Evolutionary conservation across 2,888 invertebrate genomes (phyloP).

Genomic region (Dione juno): DNA sequence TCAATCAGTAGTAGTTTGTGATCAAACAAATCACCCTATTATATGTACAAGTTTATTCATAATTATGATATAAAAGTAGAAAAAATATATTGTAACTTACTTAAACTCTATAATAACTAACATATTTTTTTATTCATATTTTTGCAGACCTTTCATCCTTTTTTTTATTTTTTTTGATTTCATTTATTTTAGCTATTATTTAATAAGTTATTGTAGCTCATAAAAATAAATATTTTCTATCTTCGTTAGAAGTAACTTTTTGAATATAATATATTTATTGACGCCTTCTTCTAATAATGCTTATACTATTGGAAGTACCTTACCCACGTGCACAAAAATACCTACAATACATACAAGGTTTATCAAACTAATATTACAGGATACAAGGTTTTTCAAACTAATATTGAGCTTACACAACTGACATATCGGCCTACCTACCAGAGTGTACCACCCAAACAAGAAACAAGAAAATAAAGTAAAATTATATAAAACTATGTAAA

Average conservation of each 20-base stretch:
- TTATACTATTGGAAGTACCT: neutral
- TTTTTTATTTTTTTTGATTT: conserved; percentile 10
- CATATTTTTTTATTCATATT: conserved; percentile 13
- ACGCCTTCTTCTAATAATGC: too few relatives aligned
- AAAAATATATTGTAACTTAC: conserved; percentile 20
- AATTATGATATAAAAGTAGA: conserved; percentile 2
- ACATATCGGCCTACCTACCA: too few relatives aligned
- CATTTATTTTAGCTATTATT: conserved; percentile 20
- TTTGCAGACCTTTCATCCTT: neutral
- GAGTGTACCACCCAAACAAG: neutral
- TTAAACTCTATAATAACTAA: conserved; percentile 19
- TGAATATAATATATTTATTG: too few relatives aligned
- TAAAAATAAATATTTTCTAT: conserved; percentile 20
- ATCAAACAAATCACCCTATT: neutral
- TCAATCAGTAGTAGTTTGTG: too few relatives aligned
- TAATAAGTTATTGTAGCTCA: conserved; percentile 15
- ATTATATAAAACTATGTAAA: too few relatives aligned
- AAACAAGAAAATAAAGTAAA: neutral
- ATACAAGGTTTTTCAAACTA: too few relatives aligned
- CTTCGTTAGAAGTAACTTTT: conserved; percentile 18
- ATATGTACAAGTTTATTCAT: conserved; percentile 1
- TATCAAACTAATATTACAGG: too few relatives aligned
- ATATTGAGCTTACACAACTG: too few relatives aligned
- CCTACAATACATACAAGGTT: too few relatives aligned
- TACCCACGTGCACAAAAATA: neutral